A percentile compares a stretch with the other conserved stretches of the same genome.
These are phyloP conservation scores for Watsonalla cultraria DNA, from an alignment of 2,888 invertebrate genomes.

Conservation along the genomic window DNA sequence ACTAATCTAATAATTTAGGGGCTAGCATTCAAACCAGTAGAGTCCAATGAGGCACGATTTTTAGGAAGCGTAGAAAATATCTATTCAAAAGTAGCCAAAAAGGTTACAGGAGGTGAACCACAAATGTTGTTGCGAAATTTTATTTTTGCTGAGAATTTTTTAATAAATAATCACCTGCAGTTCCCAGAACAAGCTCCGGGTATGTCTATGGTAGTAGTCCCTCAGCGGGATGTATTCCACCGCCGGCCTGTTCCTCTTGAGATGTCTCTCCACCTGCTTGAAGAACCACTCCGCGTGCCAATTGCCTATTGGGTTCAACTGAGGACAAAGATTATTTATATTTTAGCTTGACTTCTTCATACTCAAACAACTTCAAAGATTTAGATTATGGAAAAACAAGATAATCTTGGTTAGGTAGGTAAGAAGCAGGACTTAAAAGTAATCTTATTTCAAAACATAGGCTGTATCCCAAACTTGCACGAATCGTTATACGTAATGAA, in stretches of 20 bases:
- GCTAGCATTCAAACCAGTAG: too few relatives aligned
- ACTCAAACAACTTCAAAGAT: too few relatives aligned
- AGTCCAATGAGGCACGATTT: too few relatives aligned
- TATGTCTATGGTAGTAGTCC: conserved; percentile 91
- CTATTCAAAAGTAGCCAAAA: too few relatives aligned
- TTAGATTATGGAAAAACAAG: background rate
- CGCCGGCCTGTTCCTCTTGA: conserved; percentile 38
- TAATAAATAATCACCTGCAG: conserved; percentile 77
- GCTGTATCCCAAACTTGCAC: too few relatives aligned
- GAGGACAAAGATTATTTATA: conserved; percentile 18
- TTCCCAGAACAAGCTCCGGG: conserved; percentile 90
- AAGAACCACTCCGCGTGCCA: conserved; percentile 94
- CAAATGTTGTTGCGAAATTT: background rate
- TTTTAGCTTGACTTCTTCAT: too few relatives aligned
- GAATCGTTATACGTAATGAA: too few relatives aligned
- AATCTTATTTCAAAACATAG: too few relatives aligned
- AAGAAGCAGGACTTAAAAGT: too few relatives aligned
- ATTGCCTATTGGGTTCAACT: conserved; percentile 85
- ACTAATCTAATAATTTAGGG: too few relatives aligned
- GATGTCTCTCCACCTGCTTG: conserved; percentile 82
- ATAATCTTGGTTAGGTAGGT: too few relatives aligned
- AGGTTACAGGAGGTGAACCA: background rate
- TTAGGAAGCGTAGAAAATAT: too few relatives aligned
- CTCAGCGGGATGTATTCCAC: conserved; percentile 87
- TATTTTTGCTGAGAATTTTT: background rate